Base-by-base conservation (phyloP, 2,797 vertebrate genomes). In the Danio albolineatus region DNA sequence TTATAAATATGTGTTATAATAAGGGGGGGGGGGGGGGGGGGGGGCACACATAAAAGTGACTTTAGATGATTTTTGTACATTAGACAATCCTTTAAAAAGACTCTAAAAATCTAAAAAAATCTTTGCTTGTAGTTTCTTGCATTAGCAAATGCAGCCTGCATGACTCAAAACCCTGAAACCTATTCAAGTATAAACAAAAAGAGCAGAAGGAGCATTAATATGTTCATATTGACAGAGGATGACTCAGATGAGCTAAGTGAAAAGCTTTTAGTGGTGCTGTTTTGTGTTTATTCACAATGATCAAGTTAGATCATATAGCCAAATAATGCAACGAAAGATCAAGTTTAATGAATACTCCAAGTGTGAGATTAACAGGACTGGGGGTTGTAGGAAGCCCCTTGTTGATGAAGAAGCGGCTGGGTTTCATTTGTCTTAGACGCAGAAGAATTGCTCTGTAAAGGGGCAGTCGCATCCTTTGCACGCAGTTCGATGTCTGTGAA, bases 351-450 rank as follows among this genome's bases (percentile, higher is more conserved):
- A 48, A 38, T 73, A 14, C 12, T 44, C 36, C 0, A 21, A 16
- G 41, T 60, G 13, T 44, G 14, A 46, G 51, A 43, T 8, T 19
- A 57, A 21, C 13, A 72, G 57, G 14, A 9, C 2, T 59, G 43
- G 44, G 28, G 49, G n/a, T 59, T 51, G 12, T 46, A 60, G 16
- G 79, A 48, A 12, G 16, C 48, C 38, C 81, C 89, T 72, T 64
- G 89, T 85, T 1, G 82, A 85, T 64, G 5, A 53, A 94, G 89
- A 38, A 95, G 90, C 60, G 90, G 86, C 0, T 90, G 90, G 38
- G 76, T 71, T 64, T 86, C 86, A 39, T 85, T 85, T 74, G 87
- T 86, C 82, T 90, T 87, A 3, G 86, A 82, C 5, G 86, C 67
- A 0, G 90, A 91, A 66, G 60, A 48, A 36, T 78, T 46, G n/a